Base-by-base conservation (phyloP, 2,888 invertebrate genomes). In the Agrilus biguttatus region DNA sequence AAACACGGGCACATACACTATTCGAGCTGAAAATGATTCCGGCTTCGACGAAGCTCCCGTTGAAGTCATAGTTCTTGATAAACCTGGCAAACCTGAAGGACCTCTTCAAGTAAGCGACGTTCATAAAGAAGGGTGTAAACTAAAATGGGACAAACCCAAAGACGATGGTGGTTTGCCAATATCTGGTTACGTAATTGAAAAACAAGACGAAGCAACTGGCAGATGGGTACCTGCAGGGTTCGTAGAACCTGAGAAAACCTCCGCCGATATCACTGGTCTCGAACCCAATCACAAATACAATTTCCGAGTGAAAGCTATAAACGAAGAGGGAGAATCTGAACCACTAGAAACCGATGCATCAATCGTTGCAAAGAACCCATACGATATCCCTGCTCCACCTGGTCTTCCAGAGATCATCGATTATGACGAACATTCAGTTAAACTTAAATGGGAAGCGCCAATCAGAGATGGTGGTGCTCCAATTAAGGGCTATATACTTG, bases 261-360 rank as follows among this genome's bases (percentile, higher is more conserved):
- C 89, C 55, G 83, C 85, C 50, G 83, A 85, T 51, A 75, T 92
- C 23, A 84, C 81, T 50, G 95, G 93, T 36, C 73, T 98, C 12
- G 91, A 92, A 66, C 90, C 93, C 42, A 91, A 91, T 51, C 89
- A 91, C 65, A 88, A 92, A 47, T 98, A 98, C 69, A 88, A 95
- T 63, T 99, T 99, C 79, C 78, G 98, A 45, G 93, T 98, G 1
- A 90, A 89, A 59, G 98, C 98, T 7, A 78, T 91, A 8, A 97
- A 97, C 65, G 91, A 92, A 58, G 92, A 96, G 65, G 98, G 98
- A 5, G 91, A 91, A 64, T 95, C 95, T 0, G 96, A 96, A 56
- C 93, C 96, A 6, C 68, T 98, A 37, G 89, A 89, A 52, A 87
- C 91, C 0, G 91, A 92, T 55, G 77, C 80, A 33, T 79, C 89